Conservation (phyloP, 2,797 vertebrate genomes). For the Ceryle rudis region DNA sequence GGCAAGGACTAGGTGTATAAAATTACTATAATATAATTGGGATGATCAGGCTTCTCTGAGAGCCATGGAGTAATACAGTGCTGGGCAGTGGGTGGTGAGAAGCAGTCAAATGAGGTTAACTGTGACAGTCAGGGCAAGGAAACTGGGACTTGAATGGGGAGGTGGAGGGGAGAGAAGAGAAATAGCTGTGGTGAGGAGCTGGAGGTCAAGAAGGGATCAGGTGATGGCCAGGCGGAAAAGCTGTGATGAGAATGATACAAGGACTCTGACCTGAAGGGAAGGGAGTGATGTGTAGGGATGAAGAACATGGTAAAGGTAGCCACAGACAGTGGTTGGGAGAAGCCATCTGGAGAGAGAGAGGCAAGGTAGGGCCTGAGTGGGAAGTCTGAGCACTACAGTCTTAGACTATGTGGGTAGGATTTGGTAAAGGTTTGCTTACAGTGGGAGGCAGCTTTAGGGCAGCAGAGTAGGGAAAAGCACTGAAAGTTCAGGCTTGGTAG, state of each 20-base stretch:
- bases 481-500: background rate
- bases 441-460: background rate
- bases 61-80: background rate
- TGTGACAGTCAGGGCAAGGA: background rate
- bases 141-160: background rate
- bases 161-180: background rate
- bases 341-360: background rate
- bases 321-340: accelerated
- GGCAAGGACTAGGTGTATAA: background rate
- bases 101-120: background rate
- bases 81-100: background rate
- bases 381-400: background rate
- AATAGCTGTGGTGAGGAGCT: background rate
- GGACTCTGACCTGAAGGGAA: background rate
- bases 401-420: background rate
- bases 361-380: accelerated
- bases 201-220: background rate
- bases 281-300: background rate
- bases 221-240: background rate
- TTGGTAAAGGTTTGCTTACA: accelerated
- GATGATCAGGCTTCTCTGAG: background rate
- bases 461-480: background rate
- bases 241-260: accelerated
- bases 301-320: background rate
- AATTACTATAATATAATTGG: accelerated